Conservation (phyloP, 2,113 vertebrate genomes). For the Aptenodytes forsteri region DNA sequence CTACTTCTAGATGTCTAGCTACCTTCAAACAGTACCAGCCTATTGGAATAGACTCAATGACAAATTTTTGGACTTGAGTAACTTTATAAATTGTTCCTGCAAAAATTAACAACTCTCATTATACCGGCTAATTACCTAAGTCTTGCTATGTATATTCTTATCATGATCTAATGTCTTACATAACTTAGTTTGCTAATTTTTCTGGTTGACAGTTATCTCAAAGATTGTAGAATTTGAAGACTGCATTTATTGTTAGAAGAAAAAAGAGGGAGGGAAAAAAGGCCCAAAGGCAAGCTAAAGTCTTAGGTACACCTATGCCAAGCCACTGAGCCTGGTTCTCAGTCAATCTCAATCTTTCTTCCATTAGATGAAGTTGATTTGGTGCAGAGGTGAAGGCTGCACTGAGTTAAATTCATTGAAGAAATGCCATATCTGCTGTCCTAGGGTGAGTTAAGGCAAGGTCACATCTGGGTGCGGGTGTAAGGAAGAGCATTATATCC, state of each 20-base stretch:
- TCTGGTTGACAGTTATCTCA: neutral
- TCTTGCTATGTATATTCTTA: neutral
- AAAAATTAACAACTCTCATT: neutral
- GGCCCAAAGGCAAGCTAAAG: neutral
- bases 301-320: neutral
- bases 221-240: neutral
- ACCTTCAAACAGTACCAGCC: neutral
- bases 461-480: neutral
- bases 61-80: neutral
- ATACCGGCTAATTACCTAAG: neutral
- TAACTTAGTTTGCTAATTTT: neutral
- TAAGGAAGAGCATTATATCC: neutral
- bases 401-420: neutral
- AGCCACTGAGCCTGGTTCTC: neutral
- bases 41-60: neutral
- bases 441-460: neutral
- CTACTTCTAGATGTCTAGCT: neutral
- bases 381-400: neutral
- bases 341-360: neutral
- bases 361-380: neutral
- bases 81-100: neutral
- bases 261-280: neutral
- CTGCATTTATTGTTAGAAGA: neutral
- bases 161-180: neutral
- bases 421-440: neutral